These are phyloP conservation scores for Sinocyclocheilus maitianheensis DNA, from an alignment of 2,113 vertebrate genomes.

Conservation along the genomic window DNA sequence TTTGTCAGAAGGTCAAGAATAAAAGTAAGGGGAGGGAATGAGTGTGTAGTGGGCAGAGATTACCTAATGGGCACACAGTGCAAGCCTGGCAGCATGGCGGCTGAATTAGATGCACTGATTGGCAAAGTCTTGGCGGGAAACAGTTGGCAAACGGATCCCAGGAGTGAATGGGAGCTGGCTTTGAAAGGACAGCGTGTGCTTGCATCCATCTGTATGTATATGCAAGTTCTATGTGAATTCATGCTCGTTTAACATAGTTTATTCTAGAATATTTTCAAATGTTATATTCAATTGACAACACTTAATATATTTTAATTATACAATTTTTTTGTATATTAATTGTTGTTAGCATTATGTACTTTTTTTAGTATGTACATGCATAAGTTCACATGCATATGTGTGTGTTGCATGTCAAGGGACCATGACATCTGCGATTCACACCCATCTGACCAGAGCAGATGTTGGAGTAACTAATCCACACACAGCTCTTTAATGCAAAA, in stretches of 20 bases:
- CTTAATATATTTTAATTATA: not conserved
- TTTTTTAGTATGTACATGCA: not conserved
- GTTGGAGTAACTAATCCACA: conserved; percentile 37
- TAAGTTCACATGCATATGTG: not conserved
- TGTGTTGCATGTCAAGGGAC: not conserved
- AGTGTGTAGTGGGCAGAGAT: conserved; percentile 13
- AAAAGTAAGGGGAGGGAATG: conserved; percentile 16
- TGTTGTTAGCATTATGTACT: not conserved
- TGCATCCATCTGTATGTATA: conserved; percentile 12
- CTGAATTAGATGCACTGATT: conserved; percentile 27
- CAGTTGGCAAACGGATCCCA: conserved; percentile 17
- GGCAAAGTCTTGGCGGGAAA: conserved; percentile 32
- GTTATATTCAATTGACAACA: not conserved
- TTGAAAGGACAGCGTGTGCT: conserved; percentile 15
- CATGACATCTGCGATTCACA: not conserved
- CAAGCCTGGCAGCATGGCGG: conserved; percentile 7
- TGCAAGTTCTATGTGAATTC: not conserved
- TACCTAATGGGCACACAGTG: conserved; percentile 23
- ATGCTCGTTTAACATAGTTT: not conserved
- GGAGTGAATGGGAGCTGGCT: conserved; percentile 13
- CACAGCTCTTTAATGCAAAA: conserved; percentile 20
- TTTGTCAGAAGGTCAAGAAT: conserved; percentile 34
- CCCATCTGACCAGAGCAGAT: conserved; percentile 35
- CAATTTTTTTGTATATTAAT: not conserved
- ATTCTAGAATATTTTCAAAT: not conserved